Evolutionary conservation across 2,888 invertebrate species (phyloP).

Genomic region (Catocala sponsa): DNA sequence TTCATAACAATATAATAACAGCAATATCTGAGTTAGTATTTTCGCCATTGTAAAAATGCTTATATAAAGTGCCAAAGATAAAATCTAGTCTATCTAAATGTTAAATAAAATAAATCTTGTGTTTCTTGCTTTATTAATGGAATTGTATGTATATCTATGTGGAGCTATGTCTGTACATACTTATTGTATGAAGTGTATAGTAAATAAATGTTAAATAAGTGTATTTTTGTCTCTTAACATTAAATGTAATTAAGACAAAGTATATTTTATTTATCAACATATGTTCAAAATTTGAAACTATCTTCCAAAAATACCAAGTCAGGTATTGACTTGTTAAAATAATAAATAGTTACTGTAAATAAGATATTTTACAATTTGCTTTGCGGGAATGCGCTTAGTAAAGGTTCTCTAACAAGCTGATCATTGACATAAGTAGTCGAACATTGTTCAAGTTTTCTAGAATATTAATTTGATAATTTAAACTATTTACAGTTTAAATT

Average conservation of each 20-base stretch:
- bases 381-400: too few relatives aligned
- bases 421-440: too few relatives aligned
- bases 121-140: constrained; percentile 6
- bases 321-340: too few relatives aligned
- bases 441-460: too few relatives aligned
- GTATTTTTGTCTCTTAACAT: constrained; percentile 54
- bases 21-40: neutral
- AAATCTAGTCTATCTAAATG: constrained; percentile 19
- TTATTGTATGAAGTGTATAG: constrained; percentile 44
- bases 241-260: constrained; percentile 43
- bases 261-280: constrained; percentile 25
- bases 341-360: too few relatives aligned
- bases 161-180: constrained; percentile 38
- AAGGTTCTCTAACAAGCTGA: too few relatives aligned
- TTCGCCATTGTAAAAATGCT: constrained; percentile 20
- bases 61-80: constrained; percentile 55
- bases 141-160: constrained; percentile 26
- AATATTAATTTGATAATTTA: too few relatives aligned
- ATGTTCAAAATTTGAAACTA: neutral
- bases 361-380: too few relatives aligned
- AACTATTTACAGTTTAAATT: too few relatives aligned
- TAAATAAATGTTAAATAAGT: constrained; percentile 42
- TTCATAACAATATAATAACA: too few relatives aligned
- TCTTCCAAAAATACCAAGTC: too few relatives aligned
- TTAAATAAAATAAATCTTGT: neutral